Conservation (phyloP, 2,888 invertebrate species). For the Heliothis peltigera region DNA sequence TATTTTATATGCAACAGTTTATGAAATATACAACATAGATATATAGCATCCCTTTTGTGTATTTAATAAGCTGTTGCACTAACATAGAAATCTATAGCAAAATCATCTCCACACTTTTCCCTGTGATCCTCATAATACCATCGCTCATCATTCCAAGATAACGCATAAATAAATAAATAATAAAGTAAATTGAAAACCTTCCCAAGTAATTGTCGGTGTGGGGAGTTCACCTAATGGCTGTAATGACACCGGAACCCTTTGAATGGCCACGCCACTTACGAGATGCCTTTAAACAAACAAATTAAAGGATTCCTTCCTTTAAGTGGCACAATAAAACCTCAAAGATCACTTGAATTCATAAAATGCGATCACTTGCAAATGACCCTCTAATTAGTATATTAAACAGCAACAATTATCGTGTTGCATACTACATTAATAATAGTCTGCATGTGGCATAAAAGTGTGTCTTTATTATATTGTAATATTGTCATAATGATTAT, state of each 20-base stretch:
- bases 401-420: slow-evolving; percentile 31
- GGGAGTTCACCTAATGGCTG: slow-evolving; percentile 73
- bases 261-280: slow-evolving; percentile 71
- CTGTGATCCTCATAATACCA: slow-evolving; percentile 67
- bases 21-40: too few relatives aligned
- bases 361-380: slow-evolving; percentile 46
- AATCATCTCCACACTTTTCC: slow-evolving; percentile 65
- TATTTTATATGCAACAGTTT: too few relatives aligned
- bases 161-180: slow-evolving; percentile 89
- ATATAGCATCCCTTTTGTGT: too few relatives aligned
- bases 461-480: slow-evolving; percentile 42
- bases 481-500: slow-evolving; percentile 45
- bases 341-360: slow-evolving; percentile 48
- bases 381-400: slow-evolving; percentile 37
- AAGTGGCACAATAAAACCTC: slow-evolving; percentile 61
- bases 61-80: too few relatives aligned
- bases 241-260: slow-evolving; percentile 87
- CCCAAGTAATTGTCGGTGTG: slow-evolving; percentile 76
- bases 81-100: too few relatives aligned
- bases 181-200: slow-evolving; percentile 88
- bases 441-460: slow-evolving; percentile 48
- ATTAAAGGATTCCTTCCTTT: slow-evolving; percentile 49
- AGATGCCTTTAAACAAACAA: slow-evolving; percentile 71
- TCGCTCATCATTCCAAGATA: slow-evolving; percentile 84
- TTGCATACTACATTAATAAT: slow-evolving; percentile 20